Evolutionary conservation across 2,888 invertebrate genomes (phyloP).

Genomic region (Euclidia mi): DNA sequence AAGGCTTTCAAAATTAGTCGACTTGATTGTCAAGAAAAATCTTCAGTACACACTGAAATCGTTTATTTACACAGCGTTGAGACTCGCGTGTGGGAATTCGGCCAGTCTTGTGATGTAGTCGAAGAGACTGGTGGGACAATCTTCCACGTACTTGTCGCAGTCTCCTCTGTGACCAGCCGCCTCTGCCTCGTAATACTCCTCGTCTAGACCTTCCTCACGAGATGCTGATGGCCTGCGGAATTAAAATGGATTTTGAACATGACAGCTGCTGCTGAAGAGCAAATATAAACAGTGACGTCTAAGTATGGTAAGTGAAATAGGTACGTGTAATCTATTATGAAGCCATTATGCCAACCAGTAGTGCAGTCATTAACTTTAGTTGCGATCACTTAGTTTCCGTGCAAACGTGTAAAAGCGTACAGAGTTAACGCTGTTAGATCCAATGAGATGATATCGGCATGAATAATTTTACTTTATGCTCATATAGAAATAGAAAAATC

Average conservation of each 20-base stretch:
- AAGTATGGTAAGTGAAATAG: no score
- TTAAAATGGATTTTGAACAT: not conserved
- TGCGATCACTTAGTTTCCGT: no score
- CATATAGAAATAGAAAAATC: no score
- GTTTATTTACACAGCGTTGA: constrained; percentile 28
- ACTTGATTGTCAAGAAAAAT: not conserved
- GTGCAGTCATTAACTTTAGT: no score
- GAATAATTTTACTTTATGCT: no score
- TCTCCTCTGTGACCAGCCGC: constrained; percentile 85
- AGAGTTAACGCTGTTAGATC: no score
- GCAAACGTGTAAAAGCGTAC: no score
- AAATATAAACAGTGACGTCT: no score
- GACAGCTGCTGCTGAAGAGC: not conserved
- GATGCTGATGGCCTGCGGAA: constrained; percentile 90
- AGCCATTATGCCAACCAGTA: no score
- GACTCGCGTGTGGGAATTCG: constrained; percentile 64
- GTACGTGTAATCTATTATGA: no score
- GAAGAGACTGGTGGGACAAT: constrained; percentile 91
- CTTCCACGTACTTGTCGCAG: constrained; percentile 89
- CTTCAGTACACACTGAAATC: not conserved
- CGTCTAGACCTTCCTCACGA: constrained; percentile 88
- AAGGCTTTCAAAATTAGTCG: no score
- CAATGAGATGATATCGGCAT: no score
- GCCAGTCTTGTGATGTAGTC: constrained; percentile 88
- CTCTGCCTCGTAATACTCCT: constrained; percentile 90